Percentiles rank a stretch among this genome's conserved stretches.
Evolutionary conservation across 2,888 invertebrate genomes (phyloP).

Genomic region (Tipula helvola): DNA sequence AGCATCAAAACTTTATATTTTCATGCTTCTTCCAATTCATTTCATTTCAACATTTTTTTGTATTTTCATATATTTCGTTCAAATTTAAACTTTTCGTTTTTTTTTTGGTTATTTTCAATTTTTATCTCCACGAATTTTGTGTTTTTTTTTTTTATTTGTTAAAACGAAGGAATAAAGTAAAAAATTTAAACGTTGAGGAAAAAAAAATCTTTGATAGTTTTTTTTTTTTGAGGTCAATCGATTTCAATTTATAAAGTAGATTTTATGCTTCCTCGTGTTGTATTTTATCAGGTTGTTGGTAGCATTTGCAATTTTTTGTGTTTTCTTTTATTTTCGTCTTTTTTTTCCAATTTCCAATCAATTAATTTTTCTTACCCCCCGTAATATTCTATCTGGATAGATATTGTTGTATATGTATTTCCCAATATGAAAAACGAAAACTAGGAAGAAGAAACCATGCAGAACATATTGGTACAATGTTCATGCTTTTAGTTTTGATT

Average conservation of each 20-base stretch:
- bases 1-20: not conserved
- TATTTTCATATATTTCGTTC: not conserved
- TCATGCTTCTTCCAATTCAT: not conserved
- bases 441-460: not conserved
- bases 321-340: not conserved
- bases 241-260: not conserved
- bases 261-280: not conserved
- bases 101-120: not conserved
- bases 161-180: not conserved
- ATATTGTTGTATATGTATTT: not conserved
- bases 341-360: not conserved
- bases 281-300: not conserved
- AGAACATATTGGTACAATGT: not conserved
- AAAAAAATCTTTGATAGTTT: not conserved
- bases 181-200: not conserved
- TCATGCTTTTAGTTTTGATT: not conserved
- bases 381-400: not conserved
- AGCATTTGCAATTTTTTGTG: not conserved
- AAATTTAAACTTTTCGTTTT: not conserved
- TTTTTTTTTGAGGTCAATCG: not conserved
- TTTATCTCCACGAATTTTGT: not conserved
- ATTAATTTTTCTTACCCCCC: not conserved
- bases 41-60: not conserved
- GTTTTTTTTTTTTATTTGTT: not conserved
- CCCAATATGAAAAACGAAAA: not conserved